Percentiles rank a stretch among this genome's conserved stretches.
phyloP scores from a whole-genome alignment of 2,113 vertebrate species.

The Spermophilus dauricus region DNA sequence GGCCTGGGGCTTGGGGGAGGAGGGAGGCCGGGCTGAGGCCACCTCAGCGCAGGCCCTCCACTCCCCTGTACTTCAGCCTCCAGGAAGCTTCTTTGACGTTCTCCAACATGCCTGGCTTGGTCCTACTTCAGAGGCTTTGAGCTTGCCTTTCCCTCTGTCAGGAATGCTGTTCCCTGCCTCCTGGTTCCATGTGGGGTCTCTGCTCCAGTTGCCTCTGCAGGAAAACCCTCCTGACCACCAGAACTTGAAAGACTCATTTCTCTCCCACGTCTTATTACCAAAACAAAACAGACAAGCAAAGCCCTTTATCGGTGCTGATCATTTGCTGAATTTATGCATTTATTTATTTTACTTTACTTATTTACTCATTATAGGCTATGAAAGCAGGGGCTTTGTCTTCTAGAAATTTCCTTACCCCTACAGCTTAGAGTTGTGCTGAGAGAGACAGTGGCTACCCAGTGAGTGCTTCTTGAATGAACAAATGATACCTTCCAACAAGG shows the following conservation, averaged over 20 bases:
- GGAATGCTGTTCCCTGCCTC: neutral
- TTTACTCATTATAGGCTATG: neutral
- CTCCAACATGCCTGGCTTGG: neutral
- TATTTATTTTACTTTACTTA: constrained; percentile 18
- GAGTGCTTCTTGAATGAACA: neutral
- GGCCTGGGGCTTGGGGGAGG: neutral
- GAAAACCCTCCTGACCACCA: neutral
- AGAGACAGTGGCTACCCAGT: neutral
- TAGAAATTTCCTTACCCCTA: neutral
- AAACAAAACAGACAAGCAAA: neutral
- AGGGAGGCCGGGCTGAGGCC: neutral
- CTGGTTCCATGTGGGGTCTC: neutral
- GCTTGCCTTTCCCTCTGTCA: neutral
- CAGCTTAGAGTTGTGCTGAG: neutral
- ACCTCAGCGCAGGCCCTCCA: neutral
- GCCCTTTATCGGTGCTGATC: neutral
- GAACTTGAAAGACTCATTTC: neutral
- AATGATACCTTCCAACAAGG: neutral
- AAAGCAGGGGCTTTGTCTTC: neutral
- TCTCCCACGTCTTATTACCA: neutral
- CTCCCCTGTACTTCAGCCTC: neutral
- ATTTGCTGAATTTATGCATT: neutral
- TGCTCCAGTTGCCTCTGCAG: neutral
- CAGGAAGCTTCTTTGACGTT: neutral
- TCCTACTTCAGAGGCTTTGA: neutral